Evolutionary conservation across 2,797 vertebrate species (phyloP).

Genomic region (Neosalanx taihuensis): DNA sequence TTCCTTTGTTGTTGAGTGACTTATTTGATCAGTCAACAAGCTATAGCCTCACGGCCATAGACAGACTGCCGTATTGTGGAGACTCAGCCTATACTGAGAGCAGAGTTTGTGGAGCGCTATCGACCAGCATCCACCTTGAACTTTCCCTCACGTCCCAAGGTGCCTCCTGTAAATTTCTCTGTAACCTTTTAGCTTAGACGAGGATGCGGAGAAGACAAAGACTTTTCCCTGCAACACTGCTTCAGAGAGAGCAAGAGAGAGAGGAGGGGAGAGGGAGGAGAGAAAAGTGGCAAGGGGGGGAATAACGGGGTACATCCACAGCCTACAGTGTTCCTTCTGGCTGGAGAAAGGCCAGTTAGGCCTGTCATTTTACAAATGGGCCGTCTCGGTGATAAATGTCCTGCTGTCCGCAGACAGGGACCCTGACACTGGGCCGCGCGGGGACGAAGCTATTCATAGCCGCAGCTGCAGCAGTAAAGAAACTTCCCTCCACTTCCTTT

Average conservation of each 20-base stretch:
- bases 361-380: constrained; percentile 53
- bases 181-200: constrained; percentile 54
- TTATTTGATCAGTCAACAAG: constrained; percentile 44
- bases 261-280: background rate
- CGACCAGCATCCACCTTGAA: constrained; percentile 42
- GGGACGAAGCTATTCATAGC: constrained; percentile 52
- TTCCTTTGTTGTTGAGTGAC: constrained; percentile 40
- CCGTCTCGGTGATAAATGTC: constrained; percentile 60
- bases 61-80: constrained; percentile 17
- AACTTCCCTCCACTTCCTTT: constrained; percentile 33
- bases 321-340: constrained; percentile 19
- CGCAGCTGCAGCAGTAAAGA: constrained; percentile 21
- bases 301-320: too few species aligned
- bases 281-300: background rate
- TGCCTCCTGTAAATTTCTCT: constrained; percentile 29
- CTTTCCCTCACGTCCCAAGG: constrained; percentile 42
- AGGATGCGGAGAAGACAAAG: constrained; percentile 20
- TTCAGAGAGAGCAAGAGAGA: background rate
- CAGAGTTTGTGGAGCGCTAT: constrained; percentile 33
- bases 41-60: constrained; percentile 18
- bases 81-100: constrained; percentile 24
- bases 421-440: constrained; percentile 46
- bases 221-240: background rate
- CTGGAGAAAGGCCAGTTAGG: constrained; percentile 43
- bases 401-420: constrained; percentile 50